Evolutionary conservation across 2,113 vertebrate genomes (phyloP).

Genomic region (Albula glossodonta): DNA sequence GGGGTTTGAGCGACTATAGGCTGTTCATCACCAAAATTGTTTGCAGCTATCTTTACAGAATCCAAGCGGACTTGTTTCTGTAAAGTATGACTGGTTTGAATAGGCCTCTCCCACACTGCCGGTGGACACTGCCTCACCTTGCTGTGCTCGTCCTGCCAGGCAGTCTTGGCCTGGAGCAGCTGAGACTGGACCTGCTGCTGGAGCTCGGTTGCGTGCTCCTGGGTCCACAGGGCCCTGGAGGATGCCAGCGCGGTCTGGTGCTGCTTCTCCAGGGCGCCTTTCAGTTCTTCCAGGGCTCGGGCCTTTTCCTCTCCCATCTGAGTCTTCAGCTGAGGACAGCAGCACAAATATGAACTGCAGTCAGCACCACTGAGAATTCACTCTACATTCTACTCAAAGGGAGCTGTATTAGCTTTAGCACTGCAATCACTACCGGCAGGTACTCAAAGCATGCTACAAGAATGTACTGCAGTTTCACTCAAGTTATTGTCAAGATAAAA

Average conservation of each 20-base stretch:
- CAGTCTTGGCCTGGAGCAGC: constrained; percentile 59
- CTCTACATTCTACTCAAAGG: background rate
- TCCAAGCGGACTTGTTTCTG: too few species aligned
- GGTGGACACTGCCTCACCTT: constrained; percentile 49
- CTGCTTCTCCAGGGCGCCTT: constrained; percentile 72
- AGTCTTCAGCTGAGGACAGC: constrained; percentile 62
- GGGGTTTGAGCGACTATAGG: too few species aligned
- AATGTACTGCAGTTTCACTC: background rate
- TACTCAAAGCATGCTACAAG: too few species aligned
- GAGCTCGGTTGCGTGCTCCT: constrained; percentile 68
- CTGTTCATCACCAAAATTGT: too few species aligned
- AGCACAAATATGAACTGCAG: background rate
- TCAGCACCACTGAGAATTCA: background rate
- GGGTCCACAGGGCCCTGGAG: constrained; percentile 72
- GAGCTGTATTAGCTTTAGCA: too few species aligned
- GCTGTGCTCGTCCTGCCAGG: constrained; percentile 72
- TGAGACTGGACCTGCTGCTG: constrained; percentile 65
- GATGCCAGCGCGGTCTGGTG: constrained; percentile 58
- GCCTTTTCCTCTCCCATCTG: constrained; percentile 66
- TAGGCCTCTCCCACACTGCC: too few species aligned
- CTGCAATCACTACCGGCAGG: too few species aligned
- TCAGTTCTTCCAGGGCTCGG: constrained; percentile 64
- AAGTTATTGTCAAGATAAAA: too few species aligned
- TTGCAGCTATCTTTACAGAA: too few species aligned
- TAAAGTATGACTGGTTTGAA: background rate